Evolutionary conservation across 2,113 vertebrate genomes (phyloP), one percentile per base, ranked within the genome.

Genomic region (Coptodon rendalli): DNA sequence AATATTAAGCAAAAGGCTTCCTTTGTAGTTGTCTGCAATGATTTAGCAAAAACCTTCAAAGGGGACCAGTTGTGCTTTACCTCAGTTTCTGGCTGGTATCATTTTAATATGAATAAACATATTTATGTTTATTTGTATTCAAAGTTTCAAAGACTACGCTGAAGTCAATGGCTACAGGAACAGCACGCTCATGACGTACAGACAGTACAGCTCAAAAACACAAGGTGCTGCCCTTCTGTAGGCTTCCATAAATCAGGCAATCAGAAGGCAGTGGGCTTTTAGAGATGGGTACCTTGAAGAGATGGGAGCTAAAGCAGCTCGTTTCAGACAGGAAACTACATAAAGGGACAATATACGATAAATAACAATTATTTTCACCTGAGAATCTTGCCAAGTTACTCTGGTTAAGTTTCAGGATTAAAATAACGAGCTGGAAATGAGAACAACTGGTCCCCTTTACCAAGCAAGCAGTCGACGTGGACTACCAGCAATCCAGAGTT

Each of bases 11-110:
- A 63, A 43, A 40, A 50, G 29, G 19, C 11, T 80, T 56, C 43
- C 1, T 2, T 38, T 52, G 17, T 31, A 31, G 3, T 29, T 68
- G 36, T 81, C 3, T 40, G 29, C 16, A 6, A 3, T 38, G 22
- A 76, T n/a, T 66, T 50, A 82, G 57, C 29, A 34, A 78, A 78
- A 78, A 52, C 45, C 17, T 78, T 78, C 10, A n/a, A 52, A 78
- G 73, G 45, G 45, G 73, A 78, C 24, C 45, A 31, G 43, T 13
- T 31, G 5, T 78, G 43, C 43, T 34, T 31, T 34, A 53, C 36
- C 27, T 78, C 16, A 27, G 17, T 31, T 50, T 50, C 24, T 19
- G 43, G 71, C 43, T 78, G 43, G 43, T 48, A 50, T 76, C 6
- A 76, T 76, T 76, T 76, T 76, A 48, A 36, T 66, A 36, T 12